Base-by-base conservation (phyloP, 2,797 vertebrate genomes). In the Oceanodroma leucorhoa region DNA sequence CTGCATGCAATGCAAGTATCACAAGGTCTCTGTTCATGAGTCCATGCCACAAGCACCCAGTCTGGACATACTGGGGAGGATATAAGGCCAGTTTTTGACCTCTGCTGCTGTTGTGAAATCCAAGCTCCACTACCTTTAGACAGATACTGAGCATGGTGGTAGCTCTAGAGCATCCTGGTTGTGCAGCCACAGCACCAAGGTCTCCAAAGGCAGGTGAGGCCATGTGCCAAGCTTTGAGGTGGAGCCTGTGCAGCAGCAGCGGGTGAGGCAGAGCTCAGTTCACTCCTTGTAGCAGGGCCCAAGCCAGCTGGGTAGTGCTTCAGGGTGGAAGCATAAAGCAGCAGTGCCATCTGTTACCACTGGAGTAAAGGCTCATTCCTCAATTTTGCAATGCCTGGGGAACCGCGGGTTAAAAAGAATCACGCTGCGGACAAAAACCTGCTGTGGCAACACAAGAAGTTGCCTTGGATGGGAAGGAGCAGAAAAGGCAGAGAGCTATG, bases 341-440 rank as follows among this genome's bases (percentile, higher is more conserved):
- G 22, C 40, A 62, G 18, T 18, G 20, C 27, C 51, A 7, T 43
- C 36, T 53, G 38, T 71, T 65, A 17, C 30, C 11, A 4, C 11
- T 8, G 24, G 53, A 55, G 8, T 11, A 54, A 79, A 83, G 34
- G 22, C 18, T 71, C 11, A 8, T 48, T 87, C 53, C 53, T 83
- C 0, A 0, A 53, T 80, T 78, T 75, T 2, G 4, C 29, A 75
- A 3, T 8, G 29, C n/a, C 27, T 40, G 19, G 4, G n/a, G n/a
- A 92, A 41, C 4, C 1, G 0, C 0, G 0, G 11, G 14, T 53
- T 84, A 54, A 54, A 40, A 57, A 61, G 57, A 46, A 58, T 22
- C 14, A 30, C 0, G 1, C 4, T 40, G 27, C 40, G 51, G 55
- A 38, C 32, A 72, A 69, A 83, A 61, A n/a, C 21, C 29, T 77